Base-by-base conservation (phyloP, 1,140 invertebrate species). In the Drosophila tropicalis region DNA sequence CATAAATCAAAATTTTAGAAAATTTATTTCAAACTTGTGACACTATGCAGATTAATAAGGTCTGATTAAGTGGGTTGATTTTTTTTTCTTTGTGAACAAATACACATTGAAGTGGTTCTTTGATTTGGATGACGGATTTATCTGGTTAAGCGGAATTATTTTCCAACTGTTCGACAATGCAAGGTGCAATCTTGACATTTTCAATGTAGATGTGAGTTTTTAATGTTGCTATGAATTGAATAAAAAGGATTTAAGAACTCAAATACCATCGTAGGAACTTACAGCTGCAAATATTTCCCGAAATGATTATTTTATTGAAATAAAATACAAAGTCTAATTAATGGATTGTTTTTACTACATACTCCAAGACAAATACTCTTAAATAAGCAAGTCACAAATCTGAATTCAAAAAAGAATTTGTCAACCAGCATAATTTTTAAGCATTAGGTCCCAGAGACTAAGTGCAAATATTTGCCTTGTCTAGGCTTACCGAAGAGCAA, bases 351-450 rank as follows among this genome's bases (percentile, higher is more conserved):
- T 67, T 44, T 62, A 39, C 32, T 36, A 67, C 29, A 29, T 29
- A 5, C 67, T 61, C 64, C 62, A 47, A 44, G 25, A 61, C 75
- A 72, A 41, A 51, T 47, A 61, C 51, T 55, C 51, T 51, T 36
- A 54, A 44, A 62, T 55, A 63, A 79, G 70, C 56, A 78, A 22
- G 25, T 22, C 39, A 19, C 9, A 17, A 55, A 10, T 9, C 60
- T 29, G 17, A 51, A 22, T 22, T 34, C 13, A 57, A 65, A 67
- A 39, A 40, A 69, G 67, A 80, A 87, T 89, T 87, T 87, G 84
- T 87, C 84, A 87, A 87, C 84, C 84, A 87, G 84, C 84, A 87
- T 89, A 84, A 87, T 87, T 89, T 87, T 81, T 84, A 80, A 81
- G 84, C 84, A 87, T 87, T 87, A 87, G 67, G 67, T 69, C 41